Conservation (phyloP, 2,888 invertebrate species). For the Drosophila subsilvestris region DNA sequence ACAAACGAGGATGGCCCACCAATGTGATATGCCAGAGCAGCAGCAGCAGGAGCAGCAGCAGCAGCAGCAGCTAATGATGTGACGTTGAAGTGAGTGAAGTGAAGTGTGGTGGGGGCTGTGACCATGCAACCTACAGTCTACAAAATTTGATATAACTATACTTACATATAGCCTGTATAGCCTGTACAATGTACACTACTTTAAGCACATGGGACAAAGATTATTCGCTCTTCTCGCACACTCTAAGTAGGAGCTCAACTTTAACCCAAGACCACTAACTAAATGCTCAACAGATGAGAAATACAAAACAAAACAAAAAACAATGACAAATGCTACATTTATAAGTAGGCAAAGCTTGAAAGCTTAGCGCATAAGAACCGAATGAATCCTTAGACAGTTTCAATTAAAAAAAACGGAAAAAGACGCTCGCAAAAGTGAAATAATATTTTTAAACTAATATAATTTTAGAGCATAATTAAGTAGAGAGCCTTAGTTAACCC, state of each 20-base stretch:
- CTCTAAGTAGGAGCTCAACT: slow-evolving; percentile 18
- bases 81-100: slow-evolving; percentile 9
- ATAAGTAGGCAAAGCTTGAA: slow-evolving; percentile 49
- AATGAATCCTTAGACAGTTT: slow-evolving; percentile 16
- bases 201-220: slow-evolving; percentile 32
- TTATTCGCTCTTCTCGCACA: slow-evolving; percentile 54
- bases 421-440: slow-evolving; percentile 46
- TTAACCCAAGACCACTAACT: slow-evolving; percentile 13
- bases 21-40: slow-evolving; percentile 54
- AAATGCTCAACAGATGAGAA: slow-evolving; percentile 56
- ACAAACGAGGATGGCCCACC: slow-evolving; percentile 75
- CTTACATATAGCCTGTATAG: slow-evolving; percentile 9
- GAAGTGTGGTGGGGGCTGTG: slow-evolving; percentile 44
- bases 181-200: slow-evolving; percentile 33
- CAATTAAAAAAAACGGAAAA: slow-evolving; percentile 47
- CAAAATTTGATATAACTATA: slow-evolving; percentile 52
- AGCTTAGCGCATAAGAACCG: slow-evolving; percentile 34
- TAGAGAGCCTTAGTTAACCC: slow-evolving; percentile 16
- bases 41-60: too few species aligned
- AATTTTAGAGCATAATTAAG: slow-evolving; percentile 27
- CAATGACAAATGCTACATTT: slow-evolving; percentile 36
- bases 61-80: too few species aligned
- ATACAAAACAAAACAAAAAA: slow-evolving; percentile 20
- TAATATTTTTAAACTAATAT: slow-evolving; percentile 25
- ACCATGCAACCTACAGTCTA: slow-evolving; percentile 36